Percentiles rank a stretch among this genome's conserved stretches.
Conservation (phyloP, 2,113 vertebrate species). For the Urocolius indicus region DNA sequence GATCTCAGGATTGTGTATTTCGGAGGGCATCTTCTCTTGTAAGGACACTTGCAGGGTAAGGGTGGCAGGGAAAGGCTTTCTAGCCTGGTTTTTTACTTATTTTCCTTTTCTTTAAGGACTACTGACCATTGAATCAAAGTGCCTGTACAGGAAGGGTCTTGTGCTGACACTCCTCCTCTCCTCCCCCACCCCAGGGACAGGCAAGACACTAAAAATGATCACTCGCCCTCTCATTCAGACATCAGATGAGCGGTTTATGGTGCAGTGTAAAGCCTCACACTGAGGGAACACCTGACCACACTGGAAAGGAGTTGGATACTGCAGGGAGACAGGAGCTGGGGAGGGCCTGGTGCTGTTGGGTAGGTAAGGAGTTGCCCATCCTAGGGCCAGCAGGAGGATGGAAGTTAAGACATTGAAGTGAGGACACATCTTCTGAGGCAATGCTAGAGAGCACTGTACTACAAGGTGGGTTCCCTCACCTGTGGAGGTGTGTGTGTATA, state of each 20-base stretch:
- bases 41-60: neutral
- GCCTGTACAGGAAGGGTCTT: neutral
- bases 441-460: fast-evolving
- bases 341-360: neutral
- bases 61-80: neutral
- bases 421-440: neutral
- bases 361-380: fast-evolving
- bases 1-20: neutral
- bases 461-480: neutral
- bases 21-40: neutral
- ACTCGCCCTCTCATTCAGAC: slow-evolving; percentile 11
- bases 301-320: neutral
- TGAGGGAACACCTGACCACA: neutral
- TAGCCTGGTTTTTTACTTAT: neutral
- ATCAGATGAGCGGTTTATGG: neutral
- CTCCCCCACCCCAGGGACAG: neutral
- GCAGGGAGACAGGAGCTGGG: fast-evolving
- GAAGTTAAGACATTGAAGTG: neutral
- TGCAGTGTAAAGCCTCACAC: neutral
- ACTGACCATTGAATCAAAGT: neutral
- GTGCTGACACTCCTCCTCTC: neutral
- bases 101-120: neutral
- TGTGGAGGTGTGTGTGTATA: fast-evolving
- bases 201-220: slow-evolving; percentile 36
- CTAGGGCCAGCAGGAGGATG: neutral